A percentile compares a stretch with the other conserved stretches of the same genome.
Conservation (phyloP, 1,140 invertebrate genomes). For the Gonioctena quinquepunctata region DNA sequence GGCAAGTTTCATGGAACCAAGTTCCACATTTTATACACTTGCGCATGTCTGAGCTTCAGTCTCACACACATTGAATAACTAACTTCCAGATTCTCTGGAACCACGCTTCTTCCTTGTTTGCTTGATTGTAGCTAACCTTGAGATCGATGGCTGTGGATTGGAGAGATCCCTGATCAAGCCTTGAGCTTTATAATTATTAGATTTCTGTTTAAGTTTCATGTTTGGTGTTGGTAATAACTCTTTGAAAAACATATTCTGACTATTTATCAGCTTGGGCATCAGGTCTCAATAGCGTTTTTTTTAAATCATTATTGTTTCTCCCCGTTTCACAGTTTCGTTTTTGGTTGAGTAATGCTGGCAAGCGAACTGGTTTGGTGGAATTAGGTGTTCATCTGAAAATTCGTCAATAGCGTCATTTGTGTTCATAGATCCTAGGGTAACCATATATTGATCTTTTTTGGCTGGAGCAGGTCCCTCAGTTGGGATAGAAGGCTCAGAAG, state of each 20-base stretch:
- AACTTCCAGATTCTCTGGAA: conserved; percentile 3
- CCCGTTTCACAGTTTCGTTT: not conserved
- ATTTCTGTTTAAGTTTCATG: not conserved
- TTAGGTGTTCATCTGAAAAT: not conserved
- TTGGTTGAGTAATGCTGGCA: not conserved
- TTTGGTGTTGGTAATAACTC: not conserved
- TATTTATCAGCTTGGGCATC: not conserved
- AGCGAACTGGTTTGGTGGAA: not conserved
- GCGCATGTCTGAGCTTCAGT: no score
- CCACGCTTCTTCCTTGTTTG: not conserved
- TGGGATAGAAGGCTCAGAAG: not conserved
- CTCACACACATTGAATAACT: no score
- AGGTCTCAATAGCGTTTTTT: no score
- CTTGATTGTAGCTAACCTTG: not conserved
- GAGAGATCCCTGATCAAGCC: not conserved
- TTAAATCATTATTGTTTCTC: no score
- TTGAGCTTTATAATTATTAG: conserved; percentile 5
- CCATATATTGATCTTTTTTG: not conserved
- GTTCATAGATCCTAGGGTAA: not conserved
- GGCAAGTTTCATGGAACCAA: no score
- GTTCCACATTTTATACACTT: no score
- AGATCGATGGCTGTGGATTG: no score
- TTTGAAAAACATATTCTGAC: not conserved
- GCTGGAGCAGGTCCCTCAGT: not conserved
- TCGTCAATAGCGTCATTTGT: not conserved